Base-by-base conservation (phyloP, 2,113 vertebrate species). In the Plotosus lineatus region DNA sequence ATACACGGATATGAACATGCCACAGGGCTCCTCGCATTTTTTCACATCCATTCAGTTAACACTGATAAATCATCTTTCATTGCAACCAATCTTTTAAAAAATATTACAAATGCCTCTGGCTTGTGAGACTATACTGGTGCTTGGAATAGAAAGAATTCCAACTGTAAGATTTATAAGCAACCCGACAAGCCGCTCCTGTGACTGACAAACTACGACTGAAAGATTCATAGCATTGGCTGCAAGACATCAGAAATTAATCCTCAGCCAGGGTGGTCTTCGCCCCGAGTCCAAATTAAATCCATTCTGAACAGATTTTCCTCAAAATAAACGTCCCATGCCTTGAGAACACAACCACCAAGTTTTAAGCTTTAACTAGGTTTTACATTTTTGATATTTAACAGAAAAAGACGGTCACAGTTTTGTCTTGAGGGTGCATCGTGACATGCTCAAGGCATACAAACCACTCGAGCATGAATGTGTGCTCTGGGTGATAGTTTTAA, bases 181-280 rank as follows among this genome's bases (percentile, higher is more conserved):
- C 23, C n/a, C 63, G 40, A 74, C 11, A 75, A 56, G 12, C 28
- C 8, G 36, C 5, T 42, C 31, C 8, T 31, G 12, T 9, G 23
- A 75, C n/a, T n/a, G n/a, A 68, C 44, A n/a, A 28, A 40, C 15
- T 19, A 26, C 3, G 40, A 8, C 44, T 78, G n/a, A 53, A 60
- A 68, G 75, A 82, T 71, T 79, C 75, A 82, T 82, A 69, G 42
- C 23, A 19, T 33, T 44, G 23, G 36, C 71, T 60, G 65, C 55
- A 51, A 44, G 14, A 28, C 23, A 6, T 26, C 23, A 55, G 58
- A 83, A 66, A 75, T 36, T 14, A 63, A 73, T 60, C 40, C 33
- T 44, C 8, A 31, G 61, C 12, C 33, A 53, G 78, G 51, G 31
- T 58, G 53, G 73, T 61, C 73, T 80, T 42, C 46, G 21, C 40